Base-by-base conservation (phyloP, 2,888 invertebrate genomes). In the Gerris lacustris region DNA sequence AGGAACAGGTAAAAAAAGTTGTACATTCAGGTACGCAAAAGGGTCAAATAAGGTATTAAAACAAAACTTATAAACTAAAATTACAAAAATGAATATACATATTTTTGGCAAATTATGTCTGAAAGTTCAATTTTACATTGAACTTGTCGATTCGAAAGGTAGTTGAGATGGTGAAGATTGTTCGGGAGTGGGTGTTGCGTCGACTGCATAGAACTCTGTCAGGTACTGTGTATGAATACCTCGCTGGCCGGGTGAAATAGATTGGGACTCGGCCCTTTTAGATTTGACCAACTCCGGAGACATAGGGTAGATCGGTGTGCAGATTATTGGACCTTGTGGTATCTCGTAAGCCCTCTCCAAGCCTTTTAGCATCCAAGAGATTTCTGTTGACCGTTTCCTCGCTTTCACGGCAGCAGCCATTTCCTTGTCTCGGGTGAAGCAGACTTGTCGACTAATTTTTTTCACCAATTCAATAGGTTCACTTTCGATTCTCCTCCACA, bases 71-170 rank as follows among this genome's bases (percentile, higher is more conserved):
- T n/a, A n/a, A n/a, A n/a, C n/a, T n/a, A n/a, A n/a, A n/a, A n/a
- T n/a, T n/a, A n/a, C n/a, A n/a, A n/a, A n/a, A n/a, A n/a, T n/a
- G n/a, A n/a, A n/a, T n/a, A n/a, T n/a, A n/a, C n/a, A n/a, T n/a
- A n/a, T n/a, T n/a, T n/a, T n/a, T n/a, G 31, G 31, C 31, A 31
- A 31, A 31, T 31, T 31, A 31, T 4, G 31, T 31, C 31, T 31
- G 4, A 31, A 31, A 31, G 31, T 31, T 31, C 31, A 31, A 31
- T 31, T 62, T 62, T 62, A 62, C n/a, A 11, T n/a, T 62, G 64
- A 64, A 64, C 18, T 18, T 18, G 64, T 64, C 7, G 64, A 64
- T 17, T 64, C 64, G 31, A 64, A 64, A n/a, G 64, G 64, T 9
- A 64, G 64, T 64, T 18, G 7, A 18, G 64, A 64, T 31, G 11